Evolutionary conservation across 2,113 vertebrate species (phyloP), one percentile per base, ranked within the genome.

Genomic region (Chaenocephalus aceratus): DNA sequence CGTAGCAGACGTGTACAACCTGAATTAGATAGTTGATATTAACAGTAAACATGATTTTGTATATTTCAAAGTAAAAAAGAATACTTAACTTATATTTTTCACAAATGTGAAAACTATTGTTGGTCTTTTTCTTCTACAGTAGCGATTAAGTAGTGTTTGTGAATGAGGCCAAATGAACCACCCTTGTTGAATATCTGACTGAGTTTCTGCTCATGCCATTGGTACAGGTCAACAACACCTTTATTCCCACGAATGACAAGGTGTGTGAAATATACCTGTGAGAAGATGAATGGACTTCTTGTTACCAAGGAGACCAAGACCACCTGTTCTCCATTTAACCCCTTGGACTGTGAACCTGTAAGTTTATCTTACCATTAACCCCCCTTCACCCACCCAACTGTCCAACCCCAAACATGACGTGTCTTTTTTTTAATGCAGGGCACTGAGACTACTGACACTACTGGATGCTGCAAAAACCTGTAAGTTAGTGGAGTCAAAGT

Each of bases 231-330:
- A 92, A 93, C 2, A 5, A 88, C 2, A 95, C 89, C 3, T 95
- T 93, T 91, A 65, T 82, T 4, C 51, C 91, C 0, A 60, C 89
- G 0, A 34, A 45, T 54, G 93, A 97, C 84, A 91, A 92, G 21
- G 2, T 99, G 98, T 89, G 93, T 88, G 0, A 26, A 86, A 1
- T 98, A 97, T 79, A 93, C 14, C 61, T 99, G 98, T 72, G 90
- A 93, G 61, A 69, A 74, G 4, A 57, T 81, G 4, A 91, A 93
- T 14, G 86, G 90, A 9, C 86, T 94, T 2, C n/a, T 88, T 12
- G 18, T 86, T 51, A 2, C 88, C 44, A 82, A 91, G 12, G 83
- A 94, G 66, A 87, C 23, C 3, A 89, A n/a, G 51, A 94, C 3
- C 62, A 34, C 36, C 0, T 97, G 97, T 67, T 94, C 96, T 0